Conservation (phyloP, 2,888 invertebrate species). For the Tortricodes alternella region DNA sequence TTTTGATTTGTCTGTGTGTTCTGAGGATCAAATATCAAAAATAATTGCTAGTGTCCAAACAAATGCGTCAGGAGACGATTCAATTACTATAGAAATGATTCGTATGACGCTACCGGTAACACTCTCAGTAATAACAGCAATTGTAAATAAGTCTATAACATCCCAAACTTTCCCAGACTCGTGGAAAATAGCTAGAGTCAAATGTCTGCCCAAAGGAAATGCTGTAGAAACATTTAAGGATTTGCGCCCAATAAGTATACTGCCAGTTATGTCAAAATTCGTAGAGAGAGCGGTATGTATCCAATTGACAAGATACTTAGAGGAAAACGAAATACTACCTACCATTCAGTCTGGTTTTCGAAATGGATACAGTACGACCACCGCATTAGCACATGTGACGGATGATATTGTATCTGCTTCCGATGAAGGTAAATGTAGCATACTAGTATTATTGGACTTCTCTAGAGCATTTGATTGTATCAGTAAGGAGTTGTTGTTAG, state of each 20-base stretch:
- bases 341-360: slow-evolving; percentile 1
- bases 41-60: neutral
- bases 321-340: neutral
- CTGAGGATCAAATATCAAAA: neutral
- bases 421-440: neutral
- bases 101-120: neutral
- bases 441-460: too few species aligned
- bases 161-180: neutral
- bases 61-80: neutral
- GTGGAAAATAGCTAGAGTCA: neutral
- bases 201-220: neutral
- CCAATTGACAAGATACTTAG: neutral
- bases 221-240: neutral
- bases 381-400: neutral
- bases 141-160: neutral
- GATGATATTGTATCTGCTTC: neutral
- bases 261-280: neutral
- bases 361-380: neutral
- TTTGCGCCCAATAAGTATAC: slow-evolving; percentile 1
- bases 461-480: neutral
- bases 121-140: neutral
- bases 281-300: neutral
- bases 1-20: neutral
- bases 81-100: neutral
- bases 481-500: neutral